phyloP scores from a whole-genome alignment of 2,888 invertebrate genomes.

The Tetanocera ferruginea region DNA sequence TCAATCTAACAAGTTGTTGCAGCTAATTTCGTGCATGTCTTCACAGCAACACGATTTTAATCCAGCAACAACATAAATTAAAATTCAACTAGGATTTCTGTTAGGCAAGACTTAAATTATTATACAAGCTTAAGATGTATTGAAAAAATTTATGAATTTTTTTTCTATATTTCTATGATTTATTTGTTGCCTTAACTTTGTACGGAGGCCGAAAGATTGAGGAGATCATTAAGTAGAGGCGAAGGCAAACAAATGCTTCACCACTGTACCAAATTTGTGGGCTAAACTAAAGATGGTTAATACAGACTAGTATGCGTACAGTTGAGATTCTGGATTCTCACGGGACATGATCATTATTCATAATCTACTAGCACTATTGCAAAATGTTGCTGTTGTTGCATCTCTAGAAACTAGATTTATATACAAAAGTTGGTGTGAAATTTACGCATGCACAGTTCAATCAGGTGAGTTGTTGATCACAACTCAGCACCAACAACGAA shows the following conservation, averaged over 20 bases:
- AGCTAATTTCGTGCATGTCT: background rate
- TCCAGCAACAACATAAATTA: background rate
- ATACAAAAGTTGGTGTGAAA: no score
- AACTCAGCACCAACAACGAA: no score
- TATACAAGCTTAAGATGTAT: background rate
- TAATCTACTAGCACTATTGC: no score
- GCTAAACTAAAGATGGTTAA: background rate
- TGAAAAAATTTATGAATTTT: background rate
- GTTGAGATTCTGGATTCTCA: slow-evolving; percentile 44
- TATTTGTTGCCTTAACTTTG: background rate
- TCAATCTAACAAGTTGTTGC: background rate
- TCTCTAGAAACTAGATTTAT: background rate
- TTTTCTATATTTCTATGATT: background rate
- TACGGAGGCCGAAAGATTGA: background rate
- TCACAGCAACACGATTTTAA: background rate
- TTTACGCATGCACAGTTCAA: no score
- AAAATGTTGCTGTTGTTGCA: slow-evolving; percentile 27
- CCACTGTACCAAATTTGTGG: background rate
- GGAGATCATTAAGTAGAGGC: background rate
- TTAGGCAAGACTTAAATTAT: no score
- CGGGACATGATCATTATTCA: slow-evolving; percentile 50
- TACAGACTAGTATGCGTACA: background rate
- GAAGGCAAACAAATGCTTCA: background rate
- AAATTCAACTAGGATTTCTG: no score
- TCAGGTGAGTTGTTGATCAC: no score